Percentiles rank a stretch among this genome's conserved stretches.
Evolutionary conservation across 2,888 invertebrate species (phyloP).

Genomic region (Xiphydria camelus): DNA sequence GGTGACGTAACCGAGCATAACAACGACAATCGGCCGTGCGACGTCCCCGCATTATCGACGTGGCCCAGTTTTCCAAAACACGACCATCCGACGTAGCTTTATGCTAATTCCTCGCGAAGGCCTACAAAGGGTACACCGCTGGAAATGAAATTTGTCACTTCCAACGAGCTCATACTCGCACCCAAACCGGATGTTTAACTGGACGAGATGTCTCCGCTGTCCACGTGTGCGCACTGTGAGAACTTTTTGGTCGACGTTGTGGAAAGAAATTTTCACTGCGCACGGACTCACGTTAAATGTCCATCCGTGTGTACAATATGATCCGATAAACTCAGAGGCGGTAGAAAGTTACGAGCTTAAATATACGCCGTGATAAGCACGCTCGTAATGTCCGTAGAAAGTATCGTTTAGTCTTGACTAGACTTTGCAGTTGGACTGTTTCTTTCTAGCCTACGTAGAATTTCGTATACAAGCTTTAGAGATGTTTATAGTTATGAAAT

Average conservation of each 20-base stretch:
- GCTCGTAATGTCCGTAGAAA: too few species aligned
- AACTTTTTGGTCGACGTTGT: too few species aligned
- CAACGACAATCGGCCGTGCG: too few species aligned
- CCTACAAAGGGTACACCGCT: constrained; percentile 11
- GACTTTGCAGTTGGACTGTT: too few species aligned
- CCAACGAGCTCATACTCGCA: constrained; percentile 28
- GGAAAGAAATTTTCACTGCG: too few species aligned
- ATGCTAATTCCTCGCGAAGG: constrained; percentile 32
- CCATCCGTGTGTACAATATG: too few species aligned
- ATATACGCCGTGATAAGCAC: too few species aligned
- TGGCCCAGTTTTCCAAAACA: constrained; percentile 19
- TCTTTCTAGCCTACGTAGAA: constrained; percentile 14
- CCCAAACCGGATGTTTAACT: constrained; percentile 31
- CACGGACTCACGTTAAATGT: too few species aligned
- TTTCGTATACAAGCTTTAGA: background rate
- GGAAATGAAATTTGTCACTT: constrained; percentile 35
- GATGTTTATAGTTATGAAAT: too few species aligned
- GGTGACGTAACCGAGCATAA: background rate
- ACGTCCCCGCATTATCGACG: background rate
- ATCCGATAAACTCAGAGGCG: too few species aligned
- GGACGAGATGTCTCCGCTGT: background rate
- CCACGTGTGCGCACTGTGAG: constrained; percentile 13
- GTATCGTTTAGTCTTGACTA: too few species aligned
- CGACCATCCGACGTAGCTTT: constrained; percentile 26
- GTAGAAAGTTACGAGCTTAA: too few species aligned